These are phyloP conservation scores for Sinocyclocheilus grahami DNA, from an alignment of 2,113 vertebrate species.

Conservation along the genomic window DNA sequence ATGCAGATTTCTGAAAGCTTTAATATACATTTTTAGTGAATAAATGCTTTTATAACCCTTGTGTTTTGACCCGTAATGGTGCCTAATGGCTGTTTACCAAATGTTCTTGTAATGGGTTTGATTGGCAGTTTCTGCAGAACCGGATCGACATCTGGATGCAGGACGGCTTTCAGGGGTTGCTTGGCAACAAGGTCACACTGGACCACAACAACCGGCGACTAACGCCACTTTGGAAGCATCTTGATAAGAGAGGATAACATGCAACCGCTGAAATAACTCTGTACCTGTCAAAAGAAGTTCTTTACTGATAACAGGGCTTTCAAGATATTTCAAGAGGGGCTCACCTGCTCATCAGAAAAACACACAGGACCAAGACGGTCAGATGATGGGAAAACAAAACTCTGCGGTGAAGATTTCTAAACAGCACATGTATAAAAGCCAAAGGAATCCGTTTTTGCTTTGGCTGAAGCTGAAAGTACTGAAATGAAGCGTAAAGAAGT, in stretches of 20 bases:
- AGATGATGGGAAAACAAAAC: not conserved
- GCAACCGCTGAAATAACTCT: constrained; percentile 5
- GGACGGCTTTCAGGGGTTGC: constrained; percentile 67
- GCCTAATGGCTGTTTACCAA: too few relatives aligned
- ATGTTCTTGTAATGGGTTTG: constrained; percentile 37
- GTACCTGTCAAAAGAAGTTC: constrained; percentile 52
- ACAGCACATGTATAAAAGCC: not conserved
- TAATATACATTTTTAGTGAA: not conserved
- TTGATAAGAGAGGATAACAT: constrained; percentile 41
- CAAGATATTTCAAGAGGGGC: constrained; percentile 44
- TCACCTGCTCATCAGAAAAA: constrained; percentile 23
- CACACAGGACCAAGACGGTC: not conserved
- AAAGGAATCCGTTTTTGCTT: not conserved
- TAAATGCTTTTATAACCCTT: constrained; percentile 20
- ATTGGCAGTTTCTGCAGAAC: constrained; percentile 58
- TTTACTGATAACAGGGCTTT: constrained; percentile 66
- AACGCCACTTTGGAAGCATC: constrained; percentile 48
- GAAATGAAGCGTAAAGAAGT: not conserved
- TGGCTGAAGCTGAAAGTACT: not conserved
- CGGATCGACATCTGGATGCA: constrained; percentile 68
- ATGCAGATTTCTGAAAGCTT: not conserved
- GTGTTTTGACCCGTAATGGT: constrained; percentile 32
- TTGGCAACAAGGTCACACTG: constrained; percentile 67
- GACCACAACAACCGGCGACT: constrained; percentile 37
- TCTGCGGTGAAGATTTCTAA: not conserved